Evolutionary conservation across 1,140 invertebrate genomes (phyloP).

Genomic region (Aphelenchoides avenae): DNA sequence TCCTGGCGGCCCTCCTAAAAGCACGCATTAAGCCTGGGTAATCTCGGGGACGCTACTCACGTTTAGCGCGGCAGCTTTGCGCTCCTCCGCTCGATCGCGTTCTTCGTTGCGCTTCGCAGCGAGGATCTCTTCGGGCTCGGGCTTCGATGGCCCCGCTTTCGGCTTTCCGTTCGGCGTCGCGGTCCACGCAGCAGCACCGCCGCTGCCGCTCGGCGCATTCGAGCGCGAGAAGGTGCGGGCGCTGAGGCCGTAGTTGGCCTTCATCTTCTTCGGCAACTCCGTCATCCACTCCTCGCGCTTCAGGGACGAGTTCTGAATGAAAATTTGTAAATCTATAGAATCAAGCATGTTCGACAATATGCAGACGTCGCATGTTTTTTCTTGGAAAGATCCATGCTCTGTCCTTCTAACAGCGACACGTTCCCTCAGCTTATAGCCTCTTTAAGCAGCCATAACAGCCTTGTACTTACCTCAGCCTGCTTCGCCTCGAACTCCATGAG

Average conservation of each 20-base stretch:
- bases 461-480: constrained; percentile 18
- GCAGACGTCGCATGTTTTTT: no score
- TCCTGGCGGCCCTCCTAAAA: constrained; percentile 23
- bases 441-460: no score
- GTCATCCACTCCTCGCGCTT: constrained; percentile 39
- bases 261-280: constrained; percentile 32
- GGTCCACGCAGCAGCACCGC: constrained; percentile 2
- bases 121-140: not conserved
- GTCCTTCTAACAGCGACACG: no score
- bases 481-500: constrained; percentile 20
- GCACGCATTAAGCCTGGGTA: not conserved
- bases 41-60: not conserved
- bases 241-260: constrained; percentile 20
- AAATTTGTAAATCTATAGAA: not conserved
- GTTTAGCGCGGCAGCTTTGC: constrained; percentile 4
- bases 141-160: not conserved
- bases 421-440: not conserved
- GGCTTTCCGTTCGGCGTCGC: constrained; percentile 8
- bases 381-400: constrained; percentile 4
- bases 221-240: constrained; percentile 22
- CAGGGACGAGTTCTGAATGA: constrained; percentile 3
- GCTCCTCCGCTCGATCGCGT: not conserved
- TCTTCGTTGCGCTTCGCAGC: constrained; percentile 11
- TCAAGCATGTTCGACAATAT: not conserved
- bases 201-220: not conserved